Percentiles rank a stretch among this genome's conserved stretches.
Evolutionary conservation across 1,140 invertebrate species (phyloP).

Genomic region (Hermatobates lingyangjiaoensis): DNA sequence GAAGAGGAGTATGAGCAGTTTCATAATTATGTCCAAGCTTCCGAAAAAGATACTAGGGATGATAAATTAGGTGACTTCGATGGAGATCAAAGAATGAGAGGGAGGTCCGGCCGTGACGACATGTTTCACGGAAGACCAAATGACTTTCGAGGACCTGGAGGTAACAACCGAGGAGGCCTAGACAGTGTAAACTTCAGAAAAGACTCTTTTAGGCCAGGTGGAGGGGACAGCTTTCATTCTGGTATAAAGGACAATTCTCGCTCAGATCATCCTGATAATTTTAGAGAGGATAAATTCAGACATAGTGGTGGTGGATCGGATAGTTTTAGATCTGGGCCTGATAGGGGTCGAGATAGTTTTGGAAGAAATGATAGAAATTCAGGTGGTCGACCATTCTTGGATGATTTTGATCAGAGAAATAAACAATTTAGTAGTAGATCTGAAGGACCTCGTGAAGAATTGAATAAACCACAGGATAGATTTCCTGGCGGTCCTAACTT

Average conservation of each 20-base stretch:
- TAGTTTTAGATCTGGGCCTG: too few relatives aligned
- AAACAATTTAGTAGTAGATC: not conserved
- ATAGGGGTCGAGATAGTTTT: too few relatives aligned
- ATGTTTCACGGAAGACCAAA: not conserved
- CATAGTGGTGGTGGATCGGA: too few relatives aligned
- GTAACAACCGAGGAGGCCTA: not conserved
- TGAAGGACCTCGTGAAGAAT: not conserved
- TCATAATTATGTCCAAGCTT: not conserved
- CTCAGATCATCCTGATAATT: too few relatives aligned
- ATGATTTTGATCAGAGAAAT: not conserved
- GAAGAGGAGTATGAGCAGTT: conserved; percentile 8
- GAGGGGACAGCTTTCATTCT: too few relatives aligned
- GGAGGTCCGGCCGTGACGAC: not conserved
- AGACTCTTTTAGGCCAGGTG: too few relatives aligned
- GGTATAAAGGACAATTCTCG: too few relatives aligned
- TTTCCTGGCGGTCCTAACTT: too few relatives aligned
- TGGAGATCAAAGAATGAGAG: not conserved
- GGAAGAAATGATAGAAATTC: too few relatives aligned
- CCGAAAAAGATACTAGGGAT: not conserved
- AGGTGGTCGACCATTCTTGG: too few relatives aligned
- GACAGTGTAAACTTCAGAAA: too few relatives aligned
- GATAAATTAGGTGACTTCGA: conserved; percentile 1
- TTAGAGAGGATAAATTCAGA: too few relatives aligned
- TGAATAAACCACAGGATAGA: not conserved
- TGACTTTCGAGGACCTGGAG: not conserved